phyloP scores from a whole-genome alignment of 2,113 vertebrate species.

The Cephalophus harveyi region DNA sequence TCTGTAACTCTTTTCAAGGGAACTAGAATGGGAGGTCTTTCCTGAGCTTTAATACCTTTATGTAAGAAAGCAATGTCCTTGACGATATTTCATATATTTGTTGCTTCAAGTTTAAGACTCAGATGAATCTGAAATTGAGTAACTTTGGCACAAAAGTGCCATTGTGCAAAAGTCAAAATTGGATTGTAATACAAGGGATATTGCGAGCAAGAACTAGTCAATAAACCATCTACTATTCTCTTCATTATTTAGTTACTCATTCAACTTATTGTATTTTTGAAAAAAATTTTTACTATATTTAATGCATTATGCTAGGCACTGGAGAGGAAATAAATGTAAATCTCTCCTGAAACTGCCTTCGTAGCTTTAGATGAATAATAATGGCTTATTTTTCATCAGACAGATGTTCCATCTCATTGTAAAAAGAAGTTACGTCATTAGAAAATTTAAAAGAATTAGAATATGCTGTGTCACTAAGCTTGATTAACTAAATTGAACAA shows the following conservation, averaged over 20 bases:
- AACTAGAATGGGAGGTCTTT: background rate
- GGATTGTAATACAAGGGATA: background rate
- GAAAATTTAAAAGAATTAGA: slow-evolving; percentile 53
- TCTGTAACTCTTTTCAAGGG: background rate
- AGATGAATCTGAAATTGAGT: background rate
- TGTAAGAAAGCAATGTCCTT: background rate
- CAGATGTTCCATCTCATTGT: slow-evolving; percentile 60
- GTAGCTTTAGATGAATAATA: slow-evolving; percentile 58
- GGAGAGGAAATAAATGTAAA: background rate
- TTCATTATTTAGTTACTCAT: background rate
- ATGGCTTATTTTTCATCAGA: slow-evolving; percentile 63
- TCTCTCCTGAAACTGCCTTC: background rate
- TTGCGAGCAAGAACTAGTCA: background rate
- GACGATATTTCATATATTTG: background rate
- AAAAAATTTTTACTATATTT: background rate
- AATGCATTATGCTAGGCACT: background rate
- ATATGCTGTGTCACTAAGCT: slow-evolving; percentile 41
- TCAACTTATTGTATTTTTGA: background rate
- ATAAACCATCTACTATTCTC: background rate
- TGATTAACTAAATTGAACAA: slow-evolving; percentile 61
- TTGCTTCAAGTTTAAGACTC: background rate
- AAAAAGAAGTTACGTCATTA: slow-evolving; percentile 51
- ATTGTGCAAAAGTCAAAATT: background rate
- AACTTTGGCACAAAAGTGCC: background rate
- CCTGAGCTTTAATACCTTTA: background rate